These are phyloP conservation scores for Apamea epomidion DNA, from an alignment of 2,888 invertebrate genomes.

Conservation along the genomic window DNA sequence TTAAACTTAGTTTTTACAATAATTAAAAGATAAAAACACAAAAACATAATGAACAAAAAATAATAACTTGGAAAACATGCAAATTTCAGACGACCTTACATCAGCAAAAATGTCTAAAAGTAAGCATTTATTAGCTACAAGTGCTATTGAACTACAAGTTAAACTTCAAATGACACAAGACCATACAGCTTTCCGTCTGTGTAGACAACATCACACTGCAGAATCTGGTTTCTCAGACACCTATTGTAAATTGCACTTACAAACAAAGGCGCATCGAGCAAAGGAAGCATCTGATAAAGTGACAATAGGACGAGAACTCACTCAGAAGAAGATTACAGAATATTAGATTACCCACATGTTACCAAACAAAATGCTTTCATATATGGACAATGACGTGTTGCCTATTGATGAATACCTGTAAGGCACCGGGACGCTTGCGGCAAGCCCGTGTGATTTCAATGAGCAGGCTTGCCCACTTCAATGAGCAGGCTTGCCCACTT, in stretches of 20 bases:
- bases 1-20: neutral
- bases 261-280: constrained; percentile 34
- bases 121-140: neutral
- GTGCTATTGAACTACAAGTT: too few species aligned
- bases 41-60: neutral
- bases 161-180: neutral
- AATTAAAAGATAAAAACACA: neutral
- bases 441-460: constrained; percentile 59
- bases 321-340: constrained; percentile 18
- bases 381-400: constrained; percentile 26
- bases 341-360: constrained; percentile 24
- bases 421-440: constrained; percentile 45
- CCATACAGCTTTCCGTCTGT: neutral
- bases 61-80: neutral
- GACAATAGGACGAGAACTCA: constrained; percentile 15
- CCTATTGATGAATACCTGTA: constrained; percentile 46
- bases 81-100: neutral
- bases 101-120: neutral
- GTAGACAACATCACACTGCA: neutral
- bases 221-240: constrained; percentile 1
- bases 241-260: constrained; percentile 11
- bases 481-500: constrained; percentile 42
- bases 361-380: constrained; percentile 25
- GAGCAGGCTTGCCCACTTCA: constrained; percentile 44
- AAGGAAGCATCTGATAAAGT: neutral